Conservation (phyloP, 2,797 vertebrate genomes). For the Spinus pinus region DNA sequence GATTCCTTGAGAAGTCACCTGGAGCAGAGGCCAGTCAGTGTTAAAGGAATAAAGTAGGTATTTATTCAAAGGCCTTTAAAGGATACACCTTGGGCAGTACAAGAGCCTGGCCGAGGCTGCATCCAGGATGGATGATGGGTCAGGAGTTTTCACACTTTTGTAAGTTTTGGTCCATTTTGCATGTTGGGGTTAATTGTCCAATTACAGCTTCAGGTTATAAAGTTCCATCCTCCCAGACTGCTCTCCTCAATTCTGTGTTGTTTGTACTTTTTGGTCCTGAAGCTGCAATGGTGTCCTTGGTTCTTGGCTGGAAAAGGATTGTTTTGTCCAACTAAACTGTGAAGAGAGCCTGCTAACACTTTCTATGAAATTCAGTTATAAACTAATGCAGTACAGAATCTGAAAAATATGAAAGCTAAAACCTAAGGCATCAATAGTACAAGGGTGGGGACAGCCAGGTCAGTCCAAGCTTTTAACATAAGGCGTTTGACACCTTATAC, state of each 20-base stretch:
- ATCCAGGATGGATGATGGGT: not conserved
- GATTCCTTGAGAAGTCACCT: not conserved
- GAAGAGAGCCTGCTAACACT: not conserved
- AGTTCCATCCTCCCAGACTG: not conserved
- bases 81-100: not conserved
- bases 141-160: not conserved
- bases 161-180: not conserved
- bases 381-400: not conserved
- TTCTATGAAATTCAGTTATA: not conserved
- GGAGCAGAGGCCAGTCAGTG: not conserved
- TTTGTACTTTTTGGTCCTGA: not conserved
- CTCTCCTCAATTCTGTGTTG: not conserved
- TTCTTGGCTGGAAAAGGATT: not conserved
- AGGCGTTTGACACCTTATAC: not conserved
- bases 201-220: not conserved
- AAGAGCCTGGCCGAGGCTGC: accelerated
- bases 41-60: not conserved
- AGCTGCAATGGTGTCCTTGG: not conserved
- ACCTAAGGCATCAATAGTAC: not conserved
- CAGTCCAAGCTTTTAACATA: not conserved
- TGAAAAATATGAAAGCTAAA: not conserved
- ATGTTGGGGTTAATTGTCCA: not conserved
- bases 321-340: not conserved
- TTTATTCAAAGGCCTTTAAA: not conserved
- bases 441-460: not conserved